Evolutionary conservation across 2,113 vertebrate genomes (phyloP).

Genomic region (Mus spicilegus): DNA sequence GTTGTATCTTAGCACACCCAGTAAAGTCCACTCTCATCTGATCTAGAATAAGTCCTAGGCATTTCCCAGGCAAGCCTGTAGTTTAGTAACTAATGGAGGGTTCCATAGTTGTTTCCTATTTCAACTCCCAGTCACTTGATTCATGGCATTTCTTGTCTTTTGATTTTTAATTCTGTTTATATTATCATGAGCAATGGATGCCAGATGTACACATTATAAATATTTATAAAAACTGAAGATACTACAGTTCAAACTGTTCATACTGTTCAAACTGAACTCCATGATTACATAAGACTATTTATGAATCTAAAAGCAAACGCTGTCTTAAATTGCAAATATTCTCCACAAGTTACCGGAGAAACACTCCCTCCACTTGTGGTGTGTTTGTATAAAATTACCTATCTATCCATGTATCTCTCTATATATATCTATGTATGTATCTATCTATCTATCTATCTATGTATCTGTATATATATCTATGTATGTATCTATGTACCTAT

Average conservation of each 20-base stretch:
- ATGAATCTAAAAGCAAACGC: conserved; percentile 24
- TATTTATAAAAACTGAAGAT: conserved; percentile 20
- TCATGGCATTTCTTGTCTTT: background rate
- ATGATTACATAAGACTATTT: background rate
- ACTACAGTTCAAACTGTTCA: background rate
- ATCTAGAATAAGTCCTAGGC: background rate
- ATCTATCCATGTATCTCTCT: no score
- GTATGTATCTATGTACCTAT: no score
- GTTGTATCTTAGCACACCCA: background rate
- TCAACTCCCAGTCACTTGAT: background rate
- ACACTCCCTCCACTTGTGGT: background rate
- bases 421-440: no score
- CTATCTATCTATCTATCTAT: no score
- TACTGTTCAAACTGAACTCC: background rate
- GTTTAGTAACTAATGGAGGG: background rate
- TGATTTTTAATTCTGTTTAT: background rate
- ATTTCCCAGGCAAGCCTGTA: background rate
- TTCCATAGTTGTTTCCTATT: background rate
- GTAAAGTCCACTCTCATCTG: background rate
- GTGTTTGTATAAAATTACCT: background rate
- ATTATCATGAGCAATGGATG: background rate
- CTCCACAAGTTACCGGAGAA: background rate
- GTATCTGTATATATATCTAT: no score
- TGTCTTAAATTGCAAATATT: background rate
- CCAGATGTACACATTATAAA: background rate